A percentile compares a stretch with the other conserved stretches of the same genome.
Conservation (phyloP, 2,888 invertebrate genomes). For the Drosophila hamatofila region DNA sequence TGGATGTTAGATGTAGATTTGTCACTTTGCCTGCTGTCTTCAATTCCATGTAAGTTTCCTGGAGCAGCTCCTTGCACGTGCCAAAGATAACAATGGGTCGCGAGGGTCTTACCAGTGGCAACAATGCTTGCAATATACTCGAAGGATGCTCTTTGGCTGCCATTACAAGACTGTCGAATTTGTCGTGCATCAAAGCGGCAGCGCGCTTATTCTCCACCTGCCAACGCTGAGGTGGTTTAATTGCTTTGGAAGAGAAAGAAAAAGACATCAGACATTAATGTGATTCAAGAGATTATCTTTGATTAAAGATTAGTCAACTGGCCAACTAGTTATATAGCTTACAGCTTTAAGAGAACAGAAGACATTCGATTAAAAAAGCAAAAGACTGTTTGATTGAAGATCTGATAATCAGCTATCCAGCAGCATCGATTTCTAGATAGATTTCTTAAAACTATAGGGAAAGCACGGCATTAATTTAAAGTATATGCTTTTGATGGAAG, state of each 20-base stretch:
- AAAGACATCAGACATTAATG: neutral
- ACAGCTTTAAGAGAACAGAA: neutral
- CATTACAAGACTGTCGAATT: slow-evolving; percentile 92
- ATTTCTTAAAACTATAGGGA: neutral
- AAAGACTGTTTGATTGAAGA: neutral
- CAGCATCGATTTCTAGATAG: neutral
- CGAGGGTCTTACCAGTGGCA: slow-evolving; percentile 92
- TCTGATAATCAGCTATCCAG: neutral
- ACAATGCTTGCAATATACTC: slow-evolving; percentile 90
- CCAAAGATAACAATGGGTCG: slow-evolving; percentile 95
- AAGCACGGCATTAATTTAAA: too few relatives aligned
- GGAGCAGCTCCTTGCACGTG: slow-evolving; percentile 92
- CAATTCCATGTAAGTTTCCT: slow-evolving; percentile 92
- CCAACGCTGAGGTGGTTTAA: slow-evolving; percentile 86
- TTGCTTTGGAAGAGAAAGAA: slow-evolving; percentile 26
- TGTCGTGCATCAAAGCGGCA: slow-evolving; percentile 87
- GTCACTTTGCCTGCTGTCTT: slow-evolving; percentile 90
- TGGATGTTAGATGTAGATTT: slow-evolving; percentile 92
- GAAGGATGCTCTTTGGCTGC: slow-evolving; percentile 94
- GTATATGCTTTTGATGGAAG: neutral
- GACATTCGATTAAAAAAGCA: neutral
- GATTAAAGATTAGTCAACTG: neutral
- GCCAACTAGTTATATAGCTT: neutral
- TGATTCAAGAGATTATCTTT: neutral
- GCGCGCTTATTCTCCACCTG: slow-evolving; percentile 89